Evolutionary conservation across 1,140 invertebrate genomes (phyloP).

Genomic region (Lanistes nyassanus): DNA sequence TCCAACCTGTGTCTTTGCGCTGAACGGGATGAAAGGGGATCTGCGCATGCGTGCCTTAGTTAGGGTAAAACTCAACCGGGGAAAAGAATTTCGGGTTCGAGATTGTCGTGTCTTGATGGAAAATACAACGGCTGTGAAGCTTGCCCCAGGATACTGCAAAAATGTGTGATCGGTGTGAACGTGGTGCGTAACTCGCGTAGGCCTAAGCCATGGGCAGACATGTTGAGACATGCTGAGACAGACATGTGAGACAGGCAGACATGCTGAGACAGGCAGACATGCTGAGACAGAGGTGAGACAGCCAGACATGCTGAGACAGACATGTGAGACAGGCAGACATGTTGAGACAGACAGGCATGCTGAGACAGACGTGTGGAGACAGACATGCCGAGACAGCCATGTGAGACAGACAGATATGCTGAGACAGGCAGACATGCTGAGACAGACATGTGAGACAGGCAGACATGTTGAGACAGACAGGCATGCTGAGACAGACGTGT

Average conservation of each 20-base stretch:
- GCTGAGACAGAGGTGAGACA: background rate
- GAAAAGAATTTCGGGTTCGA: too few relatives aligned
- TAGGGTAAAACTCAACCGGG: too few relatives aligned
- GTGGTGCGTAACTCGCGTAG: too few relatives aligned
- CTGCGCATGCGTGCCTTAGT: too few relatives aligned
- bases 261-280: background rate
- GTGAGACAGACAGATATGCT: too few relatives aligned
- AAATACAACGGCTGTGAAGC: too few relatives aligned
- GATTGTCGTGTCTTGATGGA: too few relatives aligned
- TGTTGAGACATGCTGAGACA: background rate
- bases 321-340: background rate
- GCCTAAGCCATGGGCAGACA: too few relatives aligned
- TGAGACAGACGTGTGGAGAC: background rate
- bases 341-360: background rate
- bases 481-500: background rate
- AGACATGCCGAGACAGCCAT: conserved; percentile 2
- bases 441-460: background rate
- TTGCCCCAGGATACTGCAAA: too few relatives aligned
- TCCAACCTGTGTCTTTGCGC: too few relatives aligned
- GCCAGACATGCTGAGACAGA: background rate
- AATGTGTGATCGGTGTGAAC: too few relatives aligned
- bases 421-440: background rate
- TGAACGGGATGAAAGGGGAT: too few relatives aligned
- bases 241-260: background rate
- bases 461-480: background rate